These are phyloP conservation scores for Siniperca chuatsi DNA, from an alignment of 2,113 vertebrate genomes.

Conservation along the genomic window DNA sequence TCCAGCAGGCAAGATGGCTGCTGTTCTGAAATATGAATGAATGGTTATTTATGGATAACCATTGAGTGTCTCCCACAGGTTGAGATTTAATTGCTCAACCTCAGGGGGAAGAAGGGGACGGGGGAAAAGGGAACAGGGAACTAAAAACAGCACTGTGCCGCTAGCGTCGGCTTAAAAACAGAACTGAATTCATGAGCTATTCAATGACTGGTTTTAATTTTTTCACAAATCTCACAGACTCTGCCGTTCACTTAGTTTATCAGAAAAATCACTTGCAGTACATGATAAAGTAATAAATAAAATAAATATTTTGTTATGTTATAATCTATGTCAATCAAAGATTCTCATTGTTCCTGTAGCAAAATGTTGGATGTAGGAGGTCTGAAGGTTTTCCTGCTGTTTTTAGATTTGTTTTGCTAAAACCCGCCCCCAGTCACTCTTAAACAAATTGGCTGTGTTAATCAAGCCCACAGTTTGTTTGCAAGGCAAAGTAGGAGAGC, in stretches of 20 bases:
- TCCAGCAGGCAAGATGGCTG: slow-evolving; percentile 13
- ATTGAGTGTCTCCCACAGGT: slow-evolving; percentile 42
- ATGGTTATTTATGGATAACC: slow-evolving; percentile 52
- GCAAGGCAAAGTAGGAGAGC: slow-evolving; percentile 67
- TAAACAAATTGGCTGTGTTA: slow-evolving; percentile 63
- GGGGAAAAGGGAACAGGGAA: background rate
- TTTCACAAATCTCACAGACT: background rate
- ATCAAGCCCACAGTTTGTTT: slow-evolving; percentile 62
- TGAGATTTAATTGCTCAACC: slow-evolving; percentile 57
- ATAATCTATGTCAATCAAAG: background rate
- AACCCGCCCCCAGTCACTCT: slow-evolving; percentile 18
- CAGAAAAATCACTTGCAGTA: background rate
- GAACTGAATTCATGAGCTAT: background rate
- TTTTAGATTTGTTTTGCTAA: slow-evolving; percentile 38
- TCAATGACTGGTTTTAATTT: background rate
- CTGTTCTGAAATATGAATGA: slow-evolving; percentile 60
- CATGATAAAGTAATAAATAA: background rate
- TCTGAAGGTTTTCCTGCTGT: slow-evolving; percentile 21
- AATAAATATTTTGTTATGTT: background rate
- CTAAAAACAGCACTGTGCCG: slow-evolving; percentile 2
- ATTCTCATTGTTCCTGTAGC: background rate
- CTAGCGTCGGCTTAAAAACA: background rate
- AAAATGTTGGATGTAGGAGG: background rate
- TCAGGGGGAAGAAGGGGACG: background rate
- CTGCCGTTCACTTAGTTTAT: background rate